These are phyloP conservation scores for Nemapogon koenigi DNA, from an alignment of 2,888 invertebrate species.

Conservation along the genomic window DNA sequence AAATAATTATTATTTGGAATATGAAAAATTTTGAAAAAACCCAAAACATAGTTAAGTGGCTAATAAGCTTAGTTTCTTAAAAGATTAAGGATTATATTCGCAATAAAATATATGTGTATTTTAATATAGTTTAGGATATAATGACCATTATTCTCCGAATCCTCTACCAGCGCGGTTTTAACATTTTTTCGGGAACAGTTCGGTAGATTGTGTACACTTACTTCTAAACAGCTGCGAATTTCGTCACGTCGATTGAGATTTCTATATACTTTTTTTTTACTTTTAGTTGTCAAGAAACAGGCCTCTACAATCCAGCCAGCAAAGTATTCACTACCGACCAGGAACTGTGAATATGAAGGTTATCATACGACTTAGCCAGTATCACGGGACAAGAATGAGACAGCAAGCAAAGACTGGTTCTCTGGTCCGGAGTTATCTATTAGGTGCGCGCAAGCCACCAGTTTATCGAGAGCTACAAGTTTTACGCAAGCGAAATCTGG, in stretches of 20 bases:
- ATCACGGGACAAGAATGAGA: not conserved
- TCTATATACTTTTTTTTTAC: not conserved
- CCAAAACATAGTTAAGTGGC: too few relatives aligned
- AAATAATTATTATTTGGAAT: too few relatives aligned
- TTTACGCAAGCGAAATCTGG: too few relatives aligned
- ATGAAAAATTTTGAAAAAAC: too few relatives aligned
- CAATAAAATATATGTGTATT: not conserved
- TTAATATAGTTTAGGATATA: not conserved
- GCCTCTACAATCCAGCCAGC: not conserved
- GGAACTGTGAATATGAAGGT: not conserved
- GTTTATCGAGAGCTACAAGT: too few relatives aligned
- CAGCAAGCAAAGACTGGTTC: not conserved
- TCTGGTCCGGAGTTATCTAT: not conserved
- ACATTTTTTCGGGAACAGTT: conserved; percentile 3
- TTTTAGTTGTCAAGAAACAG: not conserved
- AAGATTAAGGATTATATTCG: too few relatives aligned
- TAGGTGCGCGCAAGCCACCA: too few relatives aligned
- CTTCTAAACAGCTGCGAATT: too few relatives aligned
- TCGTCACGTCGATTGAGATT: too few relatives aligned
- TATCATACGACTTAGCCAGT: too few relatives aligned
- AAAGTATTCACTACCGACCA: not conserved
- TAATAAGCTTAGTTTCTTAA: too few relatives aligned
- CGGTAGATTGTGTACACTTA: too few relatives aligned
- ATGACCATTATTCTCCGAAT: not conserved
- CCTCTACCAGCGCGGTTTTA: conserved; percentile 1